Conservation (phyloP, 2,797 vertebrate genomes). For the Enteromius trimaculatus region DNA sequence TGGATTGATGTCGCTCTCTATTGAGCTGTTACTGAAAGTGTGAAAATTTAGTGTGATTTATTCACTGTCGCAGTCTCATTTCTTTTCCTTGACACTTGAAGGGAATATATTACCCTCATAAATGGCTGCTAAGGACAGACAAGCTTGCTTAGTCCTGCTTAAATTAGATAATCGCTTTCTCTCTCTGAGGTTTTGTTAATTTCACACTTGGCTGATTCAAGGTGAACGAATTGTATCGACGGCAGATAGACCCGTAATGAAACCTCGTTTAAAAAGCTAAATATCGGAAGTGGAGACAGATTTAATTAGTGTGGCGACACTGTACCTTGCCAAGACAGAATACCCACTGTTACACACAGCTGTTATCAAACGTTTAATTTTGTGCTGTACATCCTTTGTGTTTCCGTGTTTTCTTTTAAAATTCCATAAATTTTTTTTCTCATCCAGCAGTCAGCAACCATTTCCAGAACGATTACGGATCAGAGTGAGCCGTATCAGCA, state of each 20-base stretch:
- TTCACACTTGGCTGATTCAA: constrained; percentile 41
- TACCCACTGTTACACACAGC: neutral
- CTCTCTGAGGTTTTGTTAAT: constrained; percentile 48
- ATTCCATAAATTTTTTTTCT: neutral
- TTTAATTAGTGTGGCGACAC: constrained; percentile 30
- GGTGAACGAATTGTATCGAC: constrained; percentile 25
- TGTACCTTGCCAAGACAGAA: neutral
- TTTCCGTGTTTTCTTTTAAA: neutral
- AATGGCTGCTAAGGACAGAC: constrained; percentile 30
- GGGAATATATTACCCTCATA: constrained; percentile 40
- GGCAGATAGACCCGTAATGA: constrained; percentile 30
- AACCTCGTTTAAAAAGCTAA: constrained; percentile 33
- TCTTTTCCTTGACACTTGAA: constrained; percentile 34
- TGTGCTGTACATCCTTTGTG: neutral
- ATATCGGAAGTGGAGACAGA: constrained; percentile 40
- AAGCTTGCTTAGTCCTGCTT: constrained; percentile 19
- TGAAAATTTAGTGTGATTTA: constrained; percentile 17
- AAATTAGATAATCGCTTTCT: constrained; percentile 42
- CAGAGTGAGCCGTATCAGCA: constrained; percentile 90
- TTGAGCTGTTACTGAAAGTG: constrained; percentile 27
- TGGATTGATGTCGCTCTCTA: constrained; percentile 23
- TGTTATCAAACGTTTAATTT: constrained; percentile 3
- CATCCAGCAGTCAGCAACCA: constrained; percentile 83
- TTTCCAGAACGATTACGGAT: constrained; percentile 87
- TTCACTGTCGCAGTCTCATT: constrained; percentile 18